Conservation (phyloP, 1,140 invertebrate species). For the Latrodectus geometricus region DNA sequence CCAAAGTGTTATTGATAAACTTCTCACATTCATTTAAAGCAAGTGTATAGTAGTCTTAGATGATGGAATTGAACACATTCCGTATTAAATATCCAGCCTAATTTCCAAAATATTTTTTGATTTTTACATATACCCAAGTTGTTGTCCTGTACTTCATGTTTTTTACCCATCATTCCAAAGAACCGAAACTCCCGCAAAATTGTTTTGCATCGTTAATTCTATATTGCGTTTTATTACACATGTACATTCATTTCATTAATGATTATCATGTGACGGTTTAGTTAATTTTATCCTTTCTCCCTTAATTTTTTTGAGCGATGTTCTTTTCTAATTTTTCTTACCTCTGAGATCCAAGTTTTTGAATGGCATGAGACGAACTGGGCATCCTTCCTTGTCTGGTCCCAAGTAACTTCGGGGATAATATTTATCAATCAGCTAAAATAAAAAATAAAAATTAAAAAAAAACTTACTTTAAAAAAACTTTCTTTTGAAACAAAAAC, state of each 20-base stretch:
- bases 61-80: no score
- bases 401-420: slow-evolving; percentile 45
- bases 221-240: no score
- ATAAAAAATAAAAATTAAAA: slow-evolving; percentile 1
- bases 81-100: no score
- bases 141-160: no score
- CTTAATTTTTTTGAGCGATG: not conserved
- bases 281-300: not conserved
- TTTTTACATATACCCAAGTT: no score
- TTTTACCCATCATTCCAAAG: no score
- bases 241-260: not conserved
- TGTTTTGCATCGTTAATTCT: not conserved
- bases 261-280: not conserved
- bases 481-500: no score
- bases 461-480: not conserved
- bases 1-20: no score
- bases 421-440: slow-evolving; percentile 38
- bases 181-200: not conserved
- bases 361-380: slow-evolving; percentile 37
- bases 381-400: slow-evolving; percentile 50
- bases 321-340: slow-evolving; percentile 21
- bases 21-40: no score
- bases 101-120: no score
- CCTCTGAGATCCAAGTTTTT: slow-evolving; percentile 43
- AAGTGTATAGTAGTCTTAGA: no score